Conservation (phyloP, 53 echinoderm and acorn worm species). For the Luidia sarsii region DNA sequence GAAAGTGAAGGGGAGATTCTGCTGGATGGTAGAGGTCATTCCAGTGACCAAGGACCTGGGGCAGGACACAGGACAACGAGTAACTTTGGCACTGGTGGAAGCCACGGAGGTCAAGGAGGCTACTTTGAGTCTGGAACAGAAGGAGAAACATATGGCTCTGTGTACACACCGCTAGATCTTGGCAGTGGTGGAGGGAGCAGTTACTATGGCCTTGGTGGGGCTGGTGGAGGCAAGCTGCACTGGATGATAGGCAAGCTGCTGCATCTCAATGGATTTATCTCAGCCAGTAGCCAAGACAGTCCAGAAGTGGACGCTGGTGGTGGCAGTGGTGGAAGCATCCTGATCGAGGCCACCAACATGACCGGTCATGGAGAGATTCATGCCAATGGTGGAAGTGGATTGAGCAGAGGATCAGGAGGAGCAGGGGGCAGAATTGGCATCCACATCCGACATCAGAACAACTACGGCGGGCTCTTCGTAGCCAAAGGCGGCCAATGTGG, state of each 20-base stretch:
- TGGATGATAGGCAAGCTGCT: constrained; percentile 77
- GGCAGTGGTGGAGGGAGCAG: constrained; percentile 91
- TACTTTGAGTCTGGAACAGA: constrained; percentile 18
- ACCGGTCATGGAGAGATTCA: constrained; percentile 92
- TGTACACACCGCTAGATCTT: constrained; percentile 66
- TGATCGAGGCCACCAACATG: constrained; percentile 82
- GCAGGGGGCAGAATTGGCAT: constrained; percentile 89
- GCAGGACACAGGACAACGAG: constrained; percentile 44
- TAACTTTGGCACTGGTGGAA: constrained; percentile 70
- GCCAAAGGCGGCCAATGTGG: constrained; percentile 72
- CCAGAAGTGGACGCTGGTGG: constrained; percentile 67
- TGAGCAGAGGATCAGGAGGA: constrained; percentile 67
- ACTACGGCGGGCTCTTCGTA: constrained; percentile 77
- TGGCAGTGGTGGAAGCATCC: constrained; percentile 88
- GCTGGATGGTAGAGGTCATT: constrained; percentile 78
- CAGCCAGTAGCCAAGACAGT: constrained; percentile 58
- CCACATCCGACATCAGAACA: constrained; percentile 85
- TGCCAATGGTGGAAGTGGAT: constrained; percentile 77
- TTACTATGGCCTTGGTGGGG: constrained; percentile 59
- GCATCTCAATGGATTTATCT: constrained; percentile 82
- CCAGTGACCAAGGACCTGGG: constrained; percentile 65
- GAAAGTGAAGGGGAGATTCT: constrained; percentile 79
- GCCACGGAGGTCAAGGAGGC: constrained; percentile 80
- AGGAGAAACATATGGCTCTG: constrained; percentile 77
- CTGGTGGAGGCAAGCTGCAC: constrained; percentile 82